Conservation (phyloP, 2,797 vertebrate genomes). For the Acrossocheilus fasciatus region DNA sequence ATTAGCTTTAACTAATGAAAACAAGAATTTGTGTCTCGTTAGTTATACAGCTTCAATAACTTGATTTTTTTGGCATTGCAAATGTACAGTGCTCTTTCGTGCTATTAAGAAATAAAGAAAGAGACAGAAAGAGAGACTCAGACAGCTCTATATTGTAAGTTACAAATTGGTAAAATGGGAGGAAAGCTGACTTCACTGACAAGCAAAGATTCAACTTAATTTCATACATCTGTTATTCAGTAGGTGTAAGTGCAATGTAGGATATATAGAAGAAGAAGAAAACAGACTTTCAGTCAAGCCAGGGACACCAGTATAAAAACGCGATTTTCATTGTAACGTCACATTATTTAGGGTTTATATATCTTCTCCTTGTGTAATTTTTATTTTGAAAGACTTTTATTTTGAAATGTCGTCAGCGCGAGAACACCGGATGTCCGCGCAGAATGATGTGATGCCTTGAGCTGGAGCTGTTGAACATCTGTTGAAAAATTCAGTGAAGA, state of each 20-base stretch:
- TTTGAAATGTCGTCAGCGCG: not conserved
- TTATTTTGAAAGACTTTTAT: slow-evolving; percentile 22
- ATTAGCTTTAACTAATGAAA: not conserved
- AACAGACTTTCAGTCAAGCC: not conserved
- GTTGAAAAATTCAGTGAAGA: slow-evolving; percentile 1
- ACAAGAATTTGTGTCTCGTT: not conserved
- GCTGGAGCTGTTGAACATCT: slow-evolving; percentile 20
- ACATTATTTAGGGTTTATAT: not conserved
- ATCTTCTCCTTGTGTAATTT: not conserved
- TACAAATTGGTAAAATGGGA: not conserved
- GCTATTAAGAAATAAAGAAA: too few relatives aligned
- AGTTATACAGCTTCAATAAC: not conserved
- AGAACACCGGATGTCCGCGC: slow-evolving; percentile 10
- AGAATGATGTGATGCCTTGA: not conserved
- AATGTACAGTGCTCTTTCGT: not conserved
- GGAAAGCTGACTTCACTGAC: not conserved
- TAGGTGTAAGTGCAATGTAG: not conserved
- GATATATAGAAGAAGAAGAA: not conserved
- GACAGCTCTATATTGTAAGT: not conserved
- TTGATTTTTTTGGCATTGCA: not conserved
- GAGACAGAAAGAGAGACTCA: not conserved
- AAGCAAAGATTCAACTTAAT: not conserved
- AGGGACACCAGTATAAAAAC: too few relatives aligned
- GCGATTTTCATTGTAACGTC: not conserved
- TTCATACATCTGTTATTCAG: not conserved